A percentile compares a stretch with the other conserved stretches of the same genome.
phyloP scores from a whole-genome alignment of 2,888 invertebrate species.

The Heterodera filipjevi region DNA sequence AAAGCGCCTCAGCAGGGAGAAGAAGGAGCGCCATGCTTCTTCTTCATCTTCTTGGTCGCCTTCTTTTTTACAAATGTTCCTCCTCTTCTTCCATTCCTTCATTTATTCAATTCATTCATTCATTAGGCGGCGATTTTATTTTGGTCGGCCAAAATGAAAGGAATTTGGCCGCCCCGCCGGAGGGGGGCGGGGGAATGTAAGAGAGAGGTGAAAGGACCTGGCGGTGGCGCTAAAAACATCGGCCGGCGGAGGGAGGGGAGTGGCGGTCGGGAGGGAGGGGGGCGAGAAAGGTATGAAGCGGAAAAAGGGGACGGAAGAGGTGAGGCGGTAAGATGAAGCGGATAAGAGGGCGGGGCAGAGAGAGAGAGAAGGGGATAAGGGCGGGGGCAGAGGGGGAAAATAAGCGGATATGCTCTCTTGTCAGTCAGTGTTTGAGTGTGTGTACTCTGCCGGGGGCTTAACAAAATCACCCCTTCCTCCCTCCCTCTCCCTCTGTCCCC shows the following conservation, averaged over 20 bases:
- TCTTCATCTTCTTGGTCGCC: neutral
- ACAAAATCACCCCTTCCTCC: too few relatives aligned
- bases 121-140: constrained; percentile 1
- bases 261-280: neutral
- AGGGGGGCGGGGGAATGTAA: neutral
- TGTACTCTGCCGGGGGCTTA: too few relatives aligned
- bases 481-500: too few relatives aligned
- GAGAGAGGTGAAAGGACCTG: neutral
- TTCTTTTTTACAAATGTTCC: neutral
- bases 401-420: too few relatives aligned
- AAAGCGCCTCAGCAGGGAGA: neutral
- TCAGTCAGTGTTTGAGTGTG: too few relatives aligned
- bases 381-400: too few relatives aligned
- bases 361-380: neutral
- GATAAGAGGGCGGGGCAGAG: neutral
- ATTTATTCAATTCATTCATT: neutral
- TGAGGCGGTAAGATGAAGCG: neutral
- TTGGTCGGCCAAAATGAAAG: neutral
- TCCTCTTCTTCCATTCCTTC: neutral
- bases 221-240: constrained; percentile 11
- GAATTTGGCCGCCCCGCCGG: neutral
- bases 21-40: neutral
- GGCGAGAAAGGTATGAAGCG: too few relatives aligned
- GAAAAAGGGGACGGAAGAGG: too few relatives aligned
- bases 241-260: neutral